Evolutionary conservation across 92 coral and sea anemone species (phyloP), one percentile per base, ranked within the genome.

Genomic region (Actinostola sp.): DNA sequence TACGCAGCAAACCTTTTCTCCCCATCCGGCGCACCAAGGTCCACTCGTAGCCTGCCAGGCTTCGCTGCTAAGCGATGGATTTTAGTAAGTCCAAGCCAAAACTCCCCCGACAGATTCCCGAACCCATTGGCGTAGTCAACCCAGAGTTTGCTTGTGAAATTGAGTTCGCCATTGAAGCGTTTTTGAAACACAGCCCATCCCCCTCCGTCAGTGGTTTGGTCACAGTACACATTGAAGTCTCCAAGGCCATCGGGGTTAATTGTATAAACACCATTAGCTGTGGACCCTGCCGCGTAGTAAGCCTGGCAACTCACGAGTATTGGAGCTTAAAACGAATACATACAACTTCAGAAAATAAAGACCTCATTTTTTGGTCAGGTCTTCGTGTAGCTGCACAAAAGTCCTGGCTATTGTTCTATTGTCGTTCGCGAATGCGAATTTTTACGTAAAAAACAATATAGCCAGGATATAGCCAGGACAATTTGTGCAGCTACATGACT

Each of bases 121-220:
- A 89, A 89, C 34, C 95, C 95, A 34, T 63, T 58, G 10, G 59
- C 39, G 27, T 82, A 82, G 32, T 77, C 78, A 3, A 43, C 35
- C 89, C 87, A 82, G 7, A 17, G 62, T 35, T 60, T 73, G 15
- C 30, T 1, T 42, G 80, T 30, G 58, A 90, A 90, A 45, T 58
- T 65, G 46, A 70, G 50, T 10, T 81, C 77, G 83, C 96, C 96
- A 49, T 90, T 80, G 50, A 78, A 83, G 60, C 96, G 92, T 34
- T 67, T 78, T 43, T 72, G 88, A 36, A 90, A 16, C 73, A 90
- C 87, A 29, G 82, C 58, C 92, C 96, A 90, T 45, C 92, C 96
- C 59, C 92, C 92, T 9, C 86, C 86, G 34, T 67, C 79, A 13
- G 85, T 89, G 1, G 74, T 62, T 61, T 86, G 91, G 62, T 86